A percentile compares a stretch with the other conserved stretches of the same genome.
phyloP scores from a whole-genome alignment of 2,113 vertebrate genomes.

The Conger conger region DNA sequence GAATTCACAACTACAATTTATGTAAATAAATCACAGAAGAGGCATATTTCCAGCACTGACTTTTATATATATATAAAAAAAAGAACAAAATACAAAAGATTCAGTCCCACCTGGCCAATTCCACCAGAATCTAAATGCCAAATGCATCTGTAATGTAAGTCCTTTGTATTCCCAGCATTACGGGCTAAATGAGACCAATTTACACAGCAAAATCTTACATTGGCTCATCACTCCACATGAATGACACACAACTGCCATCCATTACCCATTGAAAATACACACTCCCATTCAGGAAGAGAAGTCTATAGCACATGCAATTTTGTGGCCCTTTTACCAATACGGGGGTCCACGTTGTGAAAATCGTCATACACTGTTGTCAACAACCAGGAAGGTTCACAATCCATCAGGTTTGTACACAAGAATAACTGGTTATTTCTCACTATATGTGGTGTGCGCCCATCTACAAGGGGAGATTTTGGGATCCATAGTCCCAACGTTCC shows the following conservation, averaged over 20 bases:
- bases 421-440: not conserved
- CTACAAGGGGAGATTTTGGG: not conserved
- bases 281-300: constrained; percentile 3
- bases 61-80: constrained; percentile 29
- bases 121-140: not conserved
- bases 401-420: not conserved
- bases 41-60: not conserved
- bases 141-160: not conserved
- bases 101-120: not conserved
- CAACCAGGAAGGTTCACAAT: not conserved
- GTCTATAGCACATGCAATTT: not conserved
- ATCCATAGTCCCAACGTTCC: not conserved
- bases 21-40: not conserved
- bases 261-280: not conserved
- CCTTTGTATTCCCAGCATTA: not conserved
- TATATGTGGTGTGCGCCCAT: not conserved
- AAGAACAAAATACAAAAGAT: constrained; percentile 28
- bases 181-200: not conserved
- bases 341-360: not conserved
- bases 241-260: not conserved
- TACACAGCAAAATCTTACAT: not conserved
- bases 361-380: not conserved
- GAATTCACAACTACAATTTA: not conserved
- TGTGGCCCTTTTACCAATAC: not conserved
- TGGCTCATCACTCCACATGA: not conserved